phyloP scores from a whole-genome alignment of 1,140 invertebrate genomes.

The Drosophila micromelanica region DNA sequence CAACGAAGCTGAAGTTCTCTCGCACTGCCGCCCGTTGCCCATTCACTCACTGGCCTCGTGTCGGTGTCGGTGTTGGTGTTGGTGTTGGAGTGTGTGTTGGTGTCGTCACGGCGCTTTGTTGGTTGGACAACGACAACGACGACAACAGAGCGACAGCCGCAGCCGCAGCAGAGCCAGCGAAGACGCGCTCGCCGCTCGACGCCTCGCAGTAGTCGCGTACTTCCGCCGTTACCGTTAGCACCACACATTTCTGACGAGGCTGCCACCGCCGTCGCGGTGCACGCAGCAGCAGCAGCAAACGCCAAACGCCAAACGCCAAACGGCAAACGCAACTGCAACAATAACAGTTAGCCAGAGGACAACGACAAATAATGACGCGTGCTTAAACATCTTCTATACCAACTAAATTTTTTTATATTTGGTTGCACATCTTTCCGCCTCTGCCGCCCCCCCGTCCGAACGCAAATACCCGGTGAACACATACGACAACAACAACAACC shows the following conservation, averaged over 20 bases:
- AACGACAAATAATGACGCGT: constrained; percentile 33
- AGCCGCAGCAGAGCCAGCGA: constrained; percentile 70
- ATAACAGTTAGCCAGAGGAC: constrained; percentile 47
- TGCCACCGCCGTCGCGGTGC: constrained; percentile 56
- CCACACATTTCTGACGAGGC: constrained; percentile 58
- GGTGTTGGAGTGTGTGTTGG: constrained; percentile 36
- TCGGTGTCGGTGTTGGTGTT: constrained; percentile 28
- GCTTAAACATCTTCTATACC: neutral
- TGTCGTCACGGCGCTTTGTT: constrained; percentile 56
- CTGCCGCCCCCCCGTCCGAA: neutral
- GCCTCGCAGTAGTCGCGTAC: constrained; percentile 77
- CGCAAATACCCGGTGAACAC: constrained; percentile 8
- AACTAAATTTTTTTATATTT: constrained; percentile 13
- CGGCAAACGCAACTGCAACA: constrained; percentile 36
- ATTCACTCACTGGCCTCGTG: constrained; percentile 42
- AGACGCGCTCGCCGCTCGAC: constrained; percentile 72
- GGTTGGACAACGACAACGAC: constrained; percentile 55
- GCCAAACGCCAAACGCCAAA: constrained; percentile 15
- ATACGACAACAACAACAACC: constrained; percentile 5
- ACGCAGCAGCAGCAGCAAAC: constrained; percentile 35
- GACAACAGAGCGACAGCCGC: constrained; percentile 55
- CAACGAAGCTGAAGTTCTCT: constrained; percentile 39
- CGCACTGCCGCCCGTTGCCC: constrained; percentile 37
- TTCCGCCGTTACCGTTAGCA: constrained; percentile 81
- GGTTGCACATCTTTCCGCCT: constrained; percentile 13